These are phyloP conservation scores for Elanoides forficatus DNA, from an alignment of 2,113 vertebrate genomes.

Conservation along the genomic window DNA sequence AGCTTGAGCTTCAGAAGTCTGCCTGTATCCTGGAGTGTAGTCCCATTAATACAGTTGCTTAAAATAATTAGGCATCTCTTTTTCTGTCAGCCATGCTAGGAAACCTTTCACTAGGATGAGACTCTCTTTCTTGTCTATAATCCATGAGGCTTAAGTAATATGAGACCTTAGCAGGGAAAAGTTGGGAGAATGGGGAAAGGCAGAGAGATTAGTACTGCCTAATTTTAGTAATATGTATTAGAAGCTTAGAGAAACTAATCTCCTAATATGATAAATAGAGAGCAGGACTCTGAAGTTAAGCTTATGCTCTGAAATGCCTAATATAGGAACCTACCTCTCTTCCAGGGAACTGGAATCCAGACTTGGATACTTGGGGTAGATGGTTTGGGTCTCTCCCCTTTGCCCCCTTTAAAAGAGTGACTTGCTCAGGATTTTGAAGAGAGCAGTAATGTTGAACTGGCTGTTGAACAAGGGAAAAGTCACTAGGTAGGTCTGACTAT, in stretches of 20 bases:
- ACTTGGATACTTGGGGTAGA: background rate
- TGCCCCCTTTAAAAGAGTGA: fast-evolving
- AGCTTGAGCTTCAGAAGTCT: background rate
- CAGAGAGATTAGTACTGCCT: background rate
- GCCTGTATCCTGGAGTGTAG: background rate
- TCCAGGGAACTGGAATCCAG: background rate
- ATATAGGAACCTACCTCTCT: background rate
- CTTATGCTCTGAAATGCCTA: background rate
- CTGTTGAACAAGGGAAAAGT: background rate
- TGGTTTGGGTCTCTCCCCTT: background rate
- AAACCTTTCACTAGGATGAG: background rate
- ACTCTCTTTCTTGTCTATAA: background rate
- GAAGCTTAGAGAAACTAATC: conserved; percentile 3
- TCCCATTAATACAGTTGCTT: background rate
- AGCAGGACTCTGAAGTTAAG: background rate
- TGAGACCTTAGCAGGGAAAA: background rate
- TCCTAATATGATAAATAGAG: background rate
- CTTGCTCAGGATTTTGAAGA: background rate
- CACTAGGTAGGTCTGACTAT: background rate
- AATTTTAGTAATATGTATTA: background rate
- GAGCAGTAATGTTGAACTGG: background rate
- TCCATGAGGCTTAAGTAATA: background rate
- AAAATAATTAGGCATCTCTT: background rate
- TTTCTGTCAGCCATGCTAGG: background rate
- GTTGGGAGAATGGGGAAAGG: background rate